These are phyloP conservation scores for Hydroisotoma schaefferi DNA, from an alignment of 2,888 invertebrate species.

Conservation along the genomic window DNA sequence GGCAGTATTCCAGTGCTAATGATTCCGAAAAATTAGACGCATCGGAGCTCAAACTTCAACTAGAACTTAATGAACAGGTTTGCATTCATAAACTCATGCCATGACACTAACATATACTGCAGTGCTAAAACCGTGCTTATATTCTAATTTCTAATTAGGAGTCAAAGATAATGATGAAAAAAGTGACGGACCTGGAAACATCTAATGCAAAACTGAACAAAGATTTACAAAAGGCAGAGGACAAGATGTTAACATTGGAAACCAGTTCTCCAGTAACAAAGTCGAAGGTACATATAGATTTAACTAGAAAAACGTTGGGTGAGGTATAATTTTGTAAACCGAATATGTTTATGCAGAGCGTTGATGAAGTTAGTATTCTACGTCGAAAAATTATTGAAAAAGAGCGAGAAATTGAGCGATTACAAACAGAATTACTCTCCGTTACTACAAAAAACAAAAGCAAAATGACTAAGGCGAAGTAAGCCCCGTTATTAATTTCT, in stretches of 20 bases:
- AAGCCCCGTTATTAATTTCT: slow-evolving; percentile 50
- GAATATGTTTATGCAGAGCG: slow-evolving; percentile 50
- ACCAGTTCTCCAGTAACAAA: slow-evolving; percentile 46
- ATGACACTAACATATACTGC: too few relatives aligned
- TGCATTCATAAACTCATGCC: not conserved
- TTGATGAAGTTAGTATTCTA: slow-evolving; percentile 52
- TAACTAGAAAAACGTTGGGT: not conserved
- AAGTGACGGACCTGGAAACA: slow-evolving; percentile 77
- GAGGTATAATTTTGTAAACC: not conserved
- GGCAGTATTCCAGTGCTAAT: slow-evolving; percentile 21
- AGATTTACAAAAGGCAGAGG: slow-evolving; percentile 72
- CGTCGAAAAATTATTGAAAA: slow-evolving; percentile 65
- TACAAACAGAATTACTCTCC: slow-evolving; percentile 69
- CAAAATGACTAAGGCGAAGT: slow-evolving; percentile 62
- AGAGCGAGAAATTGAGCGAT: slow-evolving; percentile 70
- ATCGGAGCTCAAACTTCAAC: slow-evolving; percentile 74
- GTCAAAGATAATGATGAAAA: slow-evolving; percentile 73
- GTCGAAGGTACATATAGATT: slow-evolving; percentile 41
- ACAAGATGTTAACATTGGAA: slow-evolving; percentile 60
- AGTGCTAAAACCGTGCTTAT: too few relatives aligned
- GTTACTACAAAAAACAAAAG: slow-evolving; percentile 62
- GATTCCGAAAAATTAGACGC: slow-evolving; percentile 68
- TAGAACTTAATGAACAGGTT: slow-evolving; percentile 83
- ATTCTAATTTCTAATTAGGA: slow-evolving; percentile 58
- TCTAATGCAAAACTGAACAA: slow-evolving; percentile 70